A percentile compares a stretch with the other conserved stretches of the same genome.
These are phyloP conservation scores for Lamellibrachia luymesi DNA, from an alignment of 1,140 invertebrate genomes.

Conservation along the genomic window DNA sequence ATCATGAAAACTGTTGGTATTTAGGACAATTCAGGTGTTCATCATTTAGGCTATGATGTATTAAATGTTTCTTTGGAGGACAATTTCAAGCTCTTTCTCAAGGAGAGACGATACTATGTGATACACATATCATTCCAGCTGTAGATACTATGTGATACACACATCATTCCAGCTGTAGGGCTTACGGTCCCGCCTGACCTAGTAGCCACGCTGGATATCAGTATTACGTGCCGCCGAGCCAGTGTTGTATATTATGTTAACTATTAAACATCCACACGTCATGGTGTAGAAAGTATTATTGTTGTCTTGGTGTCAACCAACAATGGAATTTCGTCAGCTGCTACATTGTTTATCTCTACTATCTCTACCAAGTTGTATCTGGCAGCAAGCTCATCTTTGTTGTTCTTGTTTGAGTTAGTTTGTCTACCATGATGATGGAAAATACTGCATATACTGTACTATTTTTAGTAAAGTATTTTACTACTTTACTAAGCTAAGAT, in stretches of 20 bases:
- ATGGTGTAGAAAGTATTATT: neutral
- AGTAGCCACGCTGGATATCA: neutral
- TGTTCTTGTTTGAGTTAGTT: too few relatives aligned
- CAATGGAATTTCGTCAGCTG: too few relatives aligned
- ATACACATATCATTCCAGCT: neutral
- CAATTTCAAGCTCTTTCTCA: neutral
- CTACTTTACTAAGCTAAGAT: too few relatives aligned
- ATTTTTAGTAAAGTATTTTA: too few relatives aligned
- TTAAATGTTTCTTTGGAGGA: neutral
- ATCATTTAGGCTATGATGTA: neutral
- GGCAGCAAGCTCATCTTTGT: too few relatives aligned
- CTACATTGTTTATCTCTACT: too few relatives aligned
- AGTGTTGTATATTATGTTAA: neutral
- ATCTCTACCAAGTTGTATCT: too few relatives aligned
- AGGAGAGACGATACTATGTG: neutral
- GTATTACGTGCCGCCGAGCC: neutral
- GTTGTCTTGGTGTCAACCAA: too few relatives aligned
- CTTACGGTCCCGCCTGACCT: neutral
- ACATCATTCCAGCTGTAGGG: neutral
- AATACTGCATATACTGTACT: too few relatives aligned
- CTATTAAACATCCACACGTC: neutral
- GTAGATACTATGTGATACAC: neutral
- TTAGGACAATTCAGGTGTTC: neutral
- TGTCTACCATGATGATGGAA: too few relatives aligned
- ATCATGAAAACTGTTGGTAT: neutral